Evolutionary conservation across 2,888 invertebrate species (phyloP).

Genomic region (Polydrusus cervinus): DNA sequence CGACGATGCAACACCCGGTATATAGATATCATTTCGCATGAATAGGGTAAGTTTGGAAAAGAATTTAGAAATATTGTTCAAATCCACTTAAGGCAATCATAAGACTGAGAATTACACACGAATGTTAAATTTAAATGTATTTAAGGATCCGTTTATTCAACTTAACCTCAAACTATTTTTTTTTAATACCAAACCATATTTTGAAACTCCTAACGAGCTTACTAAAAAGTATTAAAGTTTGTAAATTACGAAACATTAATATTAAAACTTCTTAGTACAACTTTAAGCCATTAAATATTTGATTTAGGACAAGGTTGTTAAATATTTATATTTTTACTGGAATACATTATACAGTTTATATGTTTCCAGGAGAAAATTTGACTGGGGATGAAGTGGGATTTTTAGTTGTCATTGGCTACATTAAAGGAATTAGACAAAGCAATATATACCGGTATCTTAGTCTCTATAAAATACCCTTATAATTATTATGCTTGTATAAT

Average conservation of each 20-base stretch:
- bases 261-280: neutral
- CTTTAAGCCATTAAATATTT: neutral
- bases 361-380: neutral
- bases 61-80: too few relatives aligned
- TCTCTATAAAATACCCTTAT: too few relatives aligned
- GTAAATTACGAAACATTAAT: neutral
- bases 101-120: too few relatives aligned
- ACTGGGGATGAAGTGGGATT: neutral
- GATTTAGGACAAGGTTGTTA: slow-evolving; percentile 6
- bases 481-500: too few relatives aligned
- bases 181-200: neutral
- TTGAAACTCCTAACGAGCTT: neutral
- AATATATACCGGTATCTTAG: neutral
- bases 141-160: too few relatives aligned
- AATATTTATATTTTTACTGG: slow-evolving; percentile 12
- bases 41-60: too few relatives aligned
- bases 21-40: too few relatives aligned
- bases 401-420: neutral
- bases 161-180: too few relatives aligned
- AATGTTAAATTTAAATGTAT: too few relatives aligned
- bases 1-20: too few relatives aligned
- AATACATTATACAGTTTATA: slow-evolving; percentile 5
- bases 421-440: neutral
- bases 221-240: neutral
- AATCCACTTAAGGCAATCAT: too few relatives aligned